Percentiles rank a stretch among this genome's conserved stretches.
phyloP scores from a whole-genome alignment of 2,888 invertebrate genomes.

The Lasioglossum villosulum region DNA sequence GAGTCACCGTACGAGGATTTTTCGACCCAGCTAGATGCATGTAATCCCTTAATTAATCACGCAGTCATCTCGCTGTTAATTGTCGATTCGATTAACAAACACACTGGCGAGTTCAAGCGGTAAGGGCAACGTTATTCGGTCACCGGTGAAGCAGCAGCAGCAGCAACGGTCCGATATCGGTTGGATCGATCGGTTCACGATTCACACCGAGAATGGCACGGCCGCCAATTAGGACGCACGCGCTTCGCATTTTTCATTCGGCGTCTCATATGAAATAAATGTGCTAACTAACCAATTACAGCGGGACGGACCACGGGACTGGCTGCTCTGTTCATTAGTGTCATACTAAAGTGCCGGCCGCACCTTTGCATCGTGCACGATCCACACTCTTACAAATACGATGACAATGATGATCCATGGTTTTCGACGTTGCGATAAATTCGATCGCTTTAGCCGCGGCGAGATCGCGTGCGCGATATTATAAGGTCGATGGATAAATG shows the following conservation, averaged over 20 bases:
- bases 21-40: background rate
- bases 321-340: constrained; percentile 77
- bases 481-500: background rate
- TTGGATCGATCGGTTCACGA: constrained; percentile 61
- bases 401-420: constrained; percentile 62
- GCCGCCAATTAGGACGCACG: constrained; percentile 76
- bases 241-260: constrained; percentile 74
- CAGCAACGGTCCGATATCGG: constrained; percentile 63
- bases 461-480: constrained; percentile 26
- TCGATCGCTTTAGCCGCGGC: constrained; percentile 13
- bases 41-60: constrained; percentile 10
- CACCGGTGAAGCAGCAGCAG: constrained; percentile 62
- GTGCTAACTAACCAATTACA: constrained; percentile 80
- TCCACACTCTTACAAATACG: constrained; percentile 35
- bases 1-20: background rate
- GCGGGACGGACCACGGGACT: constrained; percentile 57
- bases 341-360: constrained; percentile 76
- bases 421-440: constrained; percentile 19
- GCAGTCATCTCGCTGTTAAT: constrained; percentile 2
- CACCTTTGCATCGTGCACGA: constrained; percentile 64
- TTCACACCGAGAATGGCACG: constrained; percentile 51
- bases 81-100: constrained; percentile 15
- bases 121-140: constrained; percentile 68
- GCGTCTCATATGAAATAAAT: constrained; percentile 74
- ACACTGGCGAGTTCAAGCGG: background rate